Percentiles rank a stretch among this genome's conserved stretches.
Conservation (phyloP, 1,140 invertebrate species). For the Drosophila tsacasi region DNA sequence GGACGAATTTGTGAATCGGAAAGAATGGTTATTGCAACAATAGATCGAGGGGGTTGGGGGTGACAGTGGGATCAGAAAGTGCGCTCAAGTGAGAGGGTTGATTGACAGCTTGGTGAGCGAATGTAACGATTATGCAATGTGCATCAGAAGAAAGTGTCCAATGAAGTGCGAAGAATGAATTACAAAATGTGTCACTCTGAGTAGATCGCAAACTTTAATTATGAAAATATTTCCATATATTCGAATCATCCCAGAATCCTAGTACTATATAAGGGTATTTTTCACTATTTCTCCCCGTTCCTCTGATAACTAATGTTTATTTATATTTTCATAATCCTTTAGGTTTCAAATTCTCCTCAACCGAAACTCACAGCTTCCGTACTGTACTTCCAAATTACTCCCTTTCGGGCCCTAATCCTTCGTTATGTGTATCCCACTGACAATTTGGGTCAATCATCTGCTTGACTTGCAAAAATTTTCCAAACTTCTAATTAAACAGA, state of each 20-base stretch:
- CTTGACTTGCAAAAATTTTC: conserved; percentile 68
- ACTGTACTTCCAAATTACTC: conserved; percentile 15
- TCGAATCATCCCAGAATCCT: background rate
- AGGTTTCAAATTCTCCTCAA: background rate
- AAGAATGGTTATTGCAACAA: conserved; percentile 21
- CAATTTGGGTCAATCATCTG: conserved; percentile 72
- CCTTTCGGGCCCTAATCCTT: conserved; percentile 21
- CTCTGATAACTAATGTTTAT: background rate
- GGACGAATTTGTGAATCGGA: conserved; percentile 33
- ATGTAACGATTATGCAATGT: conserved; percentile 43
- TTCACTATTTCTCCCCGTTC: background rate
- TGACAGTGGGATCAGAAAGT: conserved; percentile 7
- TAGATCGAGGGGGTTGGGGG: conserved; percentile 5
- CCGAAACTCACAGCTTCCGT: background rate
- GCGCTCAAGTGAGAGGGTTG: conserved; percentile 40
- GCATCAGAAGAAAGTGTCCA: conserved; percentile 16
- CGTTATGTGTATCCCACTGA: conserved; percentile 29
- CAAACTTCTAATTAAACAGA: conserved; percentile 61
- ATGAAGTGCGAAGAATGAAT: conserved; percentile 41
- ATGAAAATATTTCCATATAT: background rate
- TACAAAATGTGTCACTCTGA: conserved; percentile 1
- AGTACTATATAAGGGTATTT: background rate
- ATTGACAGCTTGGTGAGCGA: conserved; percentile 51
- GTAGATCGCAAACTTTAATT: conserved; percentile 9
- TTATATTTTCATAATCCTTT: background rate